Evolutionary conservation across 2,113 vertebrate genomes (phyloP).

Genomic region (Protobothrops flavoviridis): DNA sequence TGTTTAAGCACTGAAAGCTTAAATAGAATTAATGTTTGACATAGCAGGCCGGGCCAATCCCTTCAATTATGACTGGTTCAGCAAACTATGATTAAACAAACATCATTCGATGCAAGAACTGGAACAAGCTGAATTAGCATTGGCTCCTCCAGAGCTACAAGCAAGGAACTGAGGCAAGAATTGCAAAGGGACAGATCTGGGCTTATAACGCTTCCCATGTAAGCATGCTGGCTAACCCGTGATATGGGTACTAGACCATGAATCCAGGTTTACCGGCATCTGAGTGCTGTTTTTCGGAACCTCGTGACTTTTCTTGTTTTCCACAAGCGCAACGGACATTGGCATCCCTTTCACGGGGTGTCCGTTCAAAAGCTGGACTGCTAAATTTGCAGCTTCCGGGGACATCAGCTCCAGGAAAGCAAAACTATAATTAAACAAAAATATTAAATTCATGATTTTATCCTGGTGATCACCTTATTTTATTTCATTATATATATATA

Average conservation of each 20-base stretch:
- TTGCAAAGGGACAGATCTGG: neutral
- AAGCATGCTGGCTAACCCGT: neutral
- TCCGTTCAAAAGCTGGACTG: neutral
- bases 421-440: neutral
- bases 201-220: neutral
- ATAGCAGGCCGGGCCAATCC: neutral
- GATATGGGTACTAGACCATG: neutral
- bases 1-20: neutral
- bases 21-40: neutral
- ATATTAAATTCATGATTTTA: no score
- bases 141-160: neutral
- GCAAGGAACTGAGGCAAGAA: neutral
- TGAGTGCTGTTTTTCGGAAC: fast-evolving
- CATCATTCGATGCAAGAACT: neutral
- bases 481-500: no score
- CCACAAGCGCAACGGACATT: neutral
- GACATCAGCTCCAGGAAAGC: constrained; percentile 3
- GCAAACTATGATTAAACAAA: neutral
- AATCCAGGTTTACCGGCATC: constrained; percentile 2
- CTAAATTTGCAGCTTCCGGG: neutral
- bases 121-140: neutral
- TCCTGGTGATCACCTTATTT: no score
- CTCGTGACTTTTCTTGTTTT: neutral
- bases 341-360: neutral
- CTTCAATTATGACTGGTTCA: neutral